Base-by-base conservation (phyloP, 1,140 invertebrate genomes). In the Plodia interpunctella region DNA sequence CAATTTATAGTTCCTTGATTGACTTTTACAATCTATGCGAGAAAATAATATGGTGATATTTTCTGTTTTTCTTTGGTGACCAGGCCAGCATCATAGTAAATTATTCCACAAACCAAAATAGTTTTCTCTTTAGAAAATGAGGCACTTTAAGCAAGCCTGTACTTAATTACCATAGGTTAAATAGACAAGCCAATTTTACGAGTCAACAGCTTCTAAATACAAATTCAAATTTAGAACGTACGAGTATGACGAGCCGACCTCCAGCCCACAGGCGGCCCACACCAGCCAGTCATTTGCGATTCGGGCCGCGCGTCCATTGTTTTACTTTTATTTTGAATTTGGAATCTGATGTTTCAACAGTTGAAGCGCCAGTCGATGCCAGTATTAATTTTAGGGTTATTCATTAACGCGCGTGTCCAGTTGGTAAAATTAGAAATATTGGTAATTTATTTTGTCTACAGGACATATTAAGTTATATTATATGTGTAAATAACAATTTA, bases 181-280 rank as follows among this genome's bases (percentile, higher is more conserved):
- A 25, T 53, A 25, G 51, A 53, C 51, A 53, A 17, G 20, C 51
- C 17, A 53, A 53, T 53, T 53, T 53, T 21, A 21, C 19, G 21
- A 53, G 51, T 53, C 51, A 53, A 53, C 51, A 52, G 55, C 50
- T 70, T 63, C 59, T 55, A 63, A 79, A 68, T 69, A 68, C 60
- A 66, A 74, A 72, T 74, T 80, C 70, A 74, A 76, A 78, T 78
- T 76, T 74, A 70, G 76, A 78, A 76, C 76, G 70, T 67, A 70
- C 70, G 68, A 62, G 65, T 58, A 62, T 65, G 38, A 44, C 38
- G 38, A 44, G 38, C 38, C 80, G 80, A 85, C 83, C 85, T 88
- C 79, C 78, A 76, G 66, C 85, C 85, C 83, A 88, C 85, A 88
- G 83, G 61, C 78, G 62, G 72, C 82, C 82, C 78, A 84, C 84